These are phyloP conservation scores for Eupithecia insigniata DNA, from an alignment of 2,888 invertebrate species.

Conservation along the genomic window DNA sequence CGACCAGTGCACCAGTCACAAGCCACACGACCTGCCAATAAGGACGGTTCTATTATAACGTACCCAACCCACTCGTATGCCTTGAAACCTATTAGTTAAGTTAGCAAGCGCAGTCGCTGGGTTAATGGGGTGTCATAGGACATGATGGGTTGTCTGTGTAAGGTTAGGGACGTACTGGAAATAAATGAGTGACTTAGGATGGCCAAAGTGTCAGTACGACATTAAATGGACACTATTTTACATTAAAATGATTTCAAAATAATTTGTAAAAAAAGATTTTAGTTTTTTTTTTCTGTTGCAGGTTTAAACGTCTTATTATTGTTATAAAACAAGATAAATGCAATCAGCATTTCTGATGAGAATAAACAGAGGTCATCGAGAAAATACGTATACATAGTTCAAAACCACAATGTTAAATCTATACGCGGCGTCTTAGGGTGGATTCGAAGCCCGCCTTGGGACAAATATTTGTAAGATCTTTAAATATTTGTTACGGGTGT, in stretches of 20 bases:
- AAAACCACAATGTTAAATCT: no score
- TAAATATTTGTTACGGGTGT: no score
- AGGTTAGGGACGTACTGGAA: conserved; percentile 35
- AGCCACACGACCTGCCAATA: conserved; percentile 30
- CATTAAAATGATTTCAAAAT: neutral
- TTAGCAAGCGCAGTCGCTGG: conserved; percentile 68
- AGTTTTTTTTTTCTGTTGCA: no score
- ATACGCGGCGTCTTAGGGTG: no score
- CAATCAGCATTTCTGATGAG: no score
- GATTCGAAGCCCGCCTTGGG: no score
- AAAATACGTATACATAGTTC: no score
- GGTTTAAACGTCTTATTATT: no score
- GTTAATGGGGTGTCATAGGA: conserved; percentile 81
- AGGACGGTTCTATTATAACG: conserved; percentile 30
- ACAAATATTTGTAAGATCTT: no score
- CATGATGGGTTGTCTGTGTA: conserved; percentile 71
- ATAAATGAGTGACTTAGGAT: neutral
- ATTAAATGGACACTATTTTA: neutral
- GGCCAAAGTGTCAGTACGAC: neutral
- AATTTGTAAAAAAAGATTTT: neutral
- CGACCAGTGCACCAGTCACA: conserved; percentile 15
- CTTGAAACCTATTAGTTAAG: conserved; percentile 76
- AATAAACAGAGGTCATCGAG: no score
- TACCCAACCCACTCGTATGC: conserved; percentile 46
- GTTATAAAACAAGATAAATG: neutral